Evolutionary conservation across 2,888 invertebrate species (phyloP).

Genomic region (Dorcus hopei): DNA sequence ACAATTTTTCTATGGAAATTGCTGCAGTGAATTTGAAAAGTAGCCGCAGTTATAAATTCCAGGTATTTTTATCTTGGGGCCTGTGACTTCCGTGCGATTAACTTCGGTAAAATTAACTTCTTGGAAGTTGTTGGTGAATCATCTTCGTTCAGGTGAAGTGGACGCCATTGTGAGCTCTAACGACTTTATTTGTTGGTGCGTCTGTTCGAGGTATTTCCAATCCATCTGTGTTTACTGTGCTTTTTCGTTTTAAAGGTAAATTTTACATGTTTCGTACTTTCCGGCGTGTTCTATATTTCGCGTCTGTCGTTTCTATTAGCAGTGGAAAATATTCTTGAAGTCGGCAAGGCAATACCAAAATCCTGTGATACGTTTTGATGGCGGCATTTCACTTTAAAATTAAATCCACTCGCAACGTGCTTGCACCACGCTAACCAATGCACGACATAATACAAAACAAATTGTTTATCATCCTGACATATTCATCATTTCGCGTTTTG

Average conservation of each 20-base stretch:
- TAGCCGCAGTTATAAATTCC: background rate
- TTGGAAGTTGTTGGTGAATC: slow-evolving; percentile 20
- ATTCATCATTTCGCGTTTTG: slow-evolving; percentile 1
- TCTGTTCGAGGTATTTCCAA: slow-evolving; percentile 67
- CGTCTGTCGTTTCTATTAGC: slow-evolving; percentile 46
- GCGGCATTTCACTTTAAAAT: slow-evolving; percentile 59
- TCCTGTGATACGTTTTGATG: slow-evolving; percentile 64
- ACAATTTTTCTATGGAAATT: slow-evolving; percentile 23
- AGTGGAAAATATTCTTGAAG: slow-evolving; percentile 50
- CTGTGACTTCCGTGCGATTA: too few relatives aligned
- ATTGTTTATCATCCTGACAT: slow-evolving; percentile 10
- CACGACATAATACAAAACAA: slow-evolving; percentile 6
- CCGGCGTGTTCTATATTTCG: slow-evolving; percentile 48
- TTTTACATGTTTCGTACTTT: slow-evolving; percentile 35
- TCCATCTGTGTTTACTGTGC: slow-evolving; percentile 61
- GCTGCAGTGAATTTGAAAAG: slow-evolving; percentile 19
- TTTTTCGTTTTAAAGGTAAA: slow-evolving; percentile 47
- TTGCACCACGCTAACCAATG: background rate
- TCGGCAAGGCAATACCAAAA: slow-evolving; percentile 65
- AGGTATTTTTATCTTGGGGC: too few relatives aligned
- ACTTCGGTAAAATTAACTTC: too few relatives aligned
- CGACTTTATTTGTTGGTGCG: slow-evolving; percentile 64
- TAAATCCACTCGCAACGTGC: slow-evolving; percentile 36
- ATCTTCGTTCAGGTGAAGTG: slow-evolving; percentile 53
- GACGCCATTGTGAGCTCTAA: slow-evolving; percentile 85